Evolutionary conservation across 2,797 vertebrate species (phyloP), one percentile per base, ranked within the genome.

Genomic region (Hypotaenidia philippensis): DNA sequence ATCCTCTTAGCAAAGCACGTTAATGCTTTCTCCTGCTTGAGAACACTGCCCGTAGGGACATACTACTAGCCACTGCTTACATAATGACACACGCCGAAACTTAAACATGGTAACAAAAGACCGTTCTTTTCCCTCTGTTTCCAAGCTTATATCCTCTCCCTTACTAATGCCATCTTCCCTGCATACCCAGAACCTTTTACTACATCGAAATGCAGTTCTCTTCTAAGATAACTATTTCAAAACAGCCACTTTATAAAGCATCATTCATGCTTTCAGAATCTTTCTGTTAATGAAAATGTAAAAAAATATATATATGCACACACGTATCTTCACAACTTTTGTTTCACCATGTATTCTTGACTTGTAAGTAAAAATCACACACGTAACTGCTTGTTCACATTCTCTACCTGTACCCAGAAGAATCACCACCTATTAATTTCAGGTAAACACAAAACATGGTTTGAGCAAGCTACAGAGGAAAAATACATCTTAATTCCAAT

Each of bases 21-120:
- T 0, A 99, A 99, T 89, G 99, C 98, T 93, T 99, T 99, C 95
- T 99, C 98, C 90, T 99, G 99, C 96, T 98, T 99, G 97, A 99
- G 98, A 97, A 98, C 97, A 74, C 97, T 99, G 97, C 99, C 99
- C 14, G 85, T 98, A 38, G 99, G 99, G 81, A 97, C 97, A 44
- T 99, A 99, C 97, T 98, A 99, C 96, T 99, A 98, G 98, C 65
- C 61, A 57, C 80, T 56, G 41, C 70, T 45, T 41, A 3, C 1
- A n/a, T 8, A 40, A 27, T 3, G 36, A 40, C 32, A 79, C 23
- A 3, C 41, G 49, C 74, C 23, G 70, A 36, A 74, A 41, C 16
- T 40, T 71, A 79, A 89, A 65, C 59, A 52, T 7, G 36, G n/a
- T 26, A 87, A 64, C 36, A 41, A 40, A 55, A 61, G 20, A 79